Conservation (phyloP, 2,888 invertebrate species). For the Hipparchia semele region DNA sequence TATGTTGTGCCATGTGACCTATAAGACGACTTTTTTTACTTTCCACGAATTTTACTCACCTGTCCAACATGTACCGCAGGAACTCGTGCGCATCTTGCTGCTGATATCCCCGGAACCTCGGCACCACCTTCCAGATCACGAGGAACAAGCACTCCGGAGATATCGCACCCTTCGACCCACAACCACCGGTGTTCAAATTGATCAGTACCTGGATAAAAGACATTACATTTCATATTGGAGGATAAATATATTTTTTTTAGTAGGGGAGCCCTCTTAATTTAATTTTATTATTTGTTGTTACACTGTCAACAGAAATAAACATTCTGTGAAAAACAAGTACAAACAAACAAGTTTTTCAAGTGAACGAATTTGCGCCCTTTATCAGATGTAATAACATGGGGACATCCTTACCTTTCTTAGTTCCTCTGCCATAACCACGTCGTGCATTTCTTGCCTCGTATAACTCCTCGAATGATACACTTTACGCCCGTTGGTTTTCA, state of each 20-base stretch:
- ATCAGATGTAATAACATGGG: not conserved
- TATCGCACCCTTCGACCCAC: slow-evolving; percentile 88
- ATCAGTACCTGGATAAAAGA: slow-evolving; percentile 81
- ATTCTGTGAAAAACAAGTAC: too few relatives aligned
- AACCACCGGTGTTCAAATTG: slow-evolving; percentile 86
- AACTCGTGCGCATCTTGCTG: slow-evolving; percentile 95
- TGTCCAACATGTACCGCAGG: slow-evolving; percentile 91
- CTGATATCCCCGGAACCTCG: slow-evolving; percentile 91
- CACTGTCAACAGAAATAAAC: too few relatives aligned
- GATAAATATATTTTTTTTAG: too few relatives aligned
- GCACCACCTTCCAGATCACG: slow-evolving; percentile 93
- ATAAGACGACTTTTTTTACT: too few relatives aligned
- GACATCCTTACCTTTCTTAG: slow-evolving; percentile 84
- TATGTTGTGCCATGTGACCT: too few relatives aligned
- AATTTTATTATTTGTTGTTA: too few relatives aligned
- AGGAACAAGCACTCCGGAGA: slow-evolving; percentile 91
- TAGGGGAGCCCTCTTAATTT: too few relatives aligned
- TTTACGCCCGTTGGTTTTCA: slow-evolving; percentile 82
- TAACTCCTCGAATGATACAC: slow-evolving; percentile 84
- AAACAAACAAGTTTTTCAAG: too few relatives aligned
- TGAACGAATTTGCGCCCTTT: not conserved
- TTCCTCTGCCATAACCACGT: slow-evolving; percentile 91
- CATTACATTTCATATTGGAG: not conserved
- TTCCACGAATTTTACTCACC: slow-evolving; percentile 55
- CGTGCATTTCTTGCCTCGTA: slow-evolving; percentile 85